Conservation (phyloP, 2,888 invertebrate species). For the Kryphioiulus occultus region DNA sequence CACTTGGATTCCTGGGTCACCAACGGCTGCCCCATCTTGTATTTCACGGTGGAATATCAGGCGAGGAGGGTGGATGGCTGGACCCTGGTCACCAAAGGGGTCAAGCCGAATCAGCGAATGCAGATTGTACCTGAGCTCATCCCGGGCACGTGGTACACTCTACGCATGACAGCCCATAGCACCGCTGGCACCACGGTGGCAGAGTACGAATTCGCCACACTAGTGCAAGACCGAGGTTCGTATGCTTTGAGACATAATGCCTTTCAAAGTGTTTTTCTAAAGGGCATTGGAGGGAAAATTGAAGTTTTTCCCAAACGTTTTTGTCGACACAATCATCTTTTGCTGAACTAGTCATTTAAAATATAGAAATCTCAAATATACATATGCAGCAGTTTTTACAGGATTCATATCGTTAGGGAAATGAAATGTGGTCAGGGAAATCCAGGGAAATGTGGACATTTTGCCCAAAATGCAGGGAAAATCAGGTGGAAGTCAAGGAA, state of each 20-base stretch:
- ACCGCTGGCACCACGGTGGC: conserved; percentile 58
- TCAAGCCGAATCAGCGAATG: conserved; percentile 57
- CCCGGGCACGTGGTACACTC: conserved; percentile 58
- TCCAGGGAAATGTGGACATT: no score
- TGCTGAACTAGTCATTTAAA: no score
- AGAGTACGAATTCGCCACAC: conserved; percentile 58
- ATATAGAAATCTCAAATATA: no score
- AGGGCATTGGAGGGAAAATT: background rate
- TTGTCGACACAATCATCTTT: no score
- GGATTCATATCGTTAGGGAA: no score
- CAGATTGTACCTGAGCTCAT: conserved; percentile 57
- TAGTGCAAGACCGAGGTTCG: conserved; percentile 57
- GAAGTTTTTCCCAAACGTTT: background rate
- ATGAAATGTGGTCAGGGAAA: no score
- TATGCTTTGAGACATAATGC: no score
- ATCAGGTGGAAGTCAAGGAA: no score
- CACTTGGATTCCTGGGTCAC: conserved; percentile 62
- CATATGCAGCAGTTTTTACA: no score
- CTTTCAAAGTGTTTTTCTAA: no score
- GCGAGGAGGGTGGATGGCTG: conserved; percentile 55
- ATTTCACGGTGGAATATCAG: conserved; percentile 62
- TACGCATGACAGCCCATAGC: conserved; percentile 59
- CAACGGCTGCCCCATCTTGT: no score
- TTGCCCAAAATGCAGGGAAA: no score
- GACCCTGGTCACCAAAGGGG: conserved; percentile 57